A percentile compares a stretch with the other conserved stretches of the same genome.
Conservation (phyloP, 1,140 invertebrate species). For the Archivesica marissinica region DNA sequence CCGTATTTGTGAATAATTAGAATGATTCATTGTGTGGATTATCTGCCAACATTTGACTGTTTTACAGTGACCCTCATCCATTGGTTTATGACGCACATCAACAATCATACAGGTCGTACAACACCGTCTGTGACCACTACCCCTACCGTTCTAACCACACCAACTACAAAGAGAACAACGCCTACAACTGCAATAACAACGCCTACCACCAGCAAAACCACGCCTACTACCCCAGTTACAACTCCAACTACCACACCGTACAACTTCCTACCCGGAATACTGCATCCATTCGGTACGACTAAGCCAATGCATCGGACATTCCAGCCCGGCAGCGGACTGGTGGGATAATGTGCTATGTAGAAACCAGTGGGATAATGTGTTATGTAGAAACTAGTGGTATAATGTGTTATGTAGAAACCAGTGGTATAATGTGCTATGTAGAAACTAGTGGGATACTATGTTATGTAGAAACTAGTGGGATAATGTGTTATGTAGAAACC, state of each 20-base stretch:
- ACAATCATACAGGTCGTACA: neutral
- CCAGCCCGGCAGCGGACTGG: too few species aligned
- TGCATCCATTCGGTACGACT: constrained; percentile 9
- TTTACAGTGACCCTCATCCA: constrained; percentile 41
- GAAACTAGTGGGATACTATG: too few species aligned
- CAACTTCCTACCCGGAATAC: constrained; percentile 26
- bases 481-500: too few species aligned
- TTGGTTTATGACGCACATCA: constrained; percentile 47
- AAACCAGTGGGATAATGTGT: too few species aligned
- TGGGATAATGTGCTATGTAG: too few species aligned
- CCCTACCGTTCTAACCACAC: neutral
- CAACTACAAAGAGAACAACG: neutral
- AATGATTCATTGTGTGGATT: neutral
- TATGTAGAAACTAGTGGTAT: too few species aligned
- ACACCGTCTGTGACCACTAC: neutral
- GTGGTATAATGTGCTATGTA: too few species aligned
- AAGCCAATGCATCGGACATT: too few species aligned
- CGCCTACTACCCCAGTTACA: neutral
- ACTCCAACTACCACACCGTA: constrained; percentile 8
- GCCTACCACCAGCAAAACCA: neutral
- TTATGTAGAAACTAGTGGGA: too few species aligned
- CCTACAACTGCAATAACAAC: neutral
- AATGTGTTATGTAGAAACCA: too few species aligned
- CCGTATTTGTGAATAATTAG: neutral
- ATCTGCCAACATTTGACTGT: neutral